Conservation (phyloP, 2,888 invertebrate species). For the Ophion slaviceki region DNA sequence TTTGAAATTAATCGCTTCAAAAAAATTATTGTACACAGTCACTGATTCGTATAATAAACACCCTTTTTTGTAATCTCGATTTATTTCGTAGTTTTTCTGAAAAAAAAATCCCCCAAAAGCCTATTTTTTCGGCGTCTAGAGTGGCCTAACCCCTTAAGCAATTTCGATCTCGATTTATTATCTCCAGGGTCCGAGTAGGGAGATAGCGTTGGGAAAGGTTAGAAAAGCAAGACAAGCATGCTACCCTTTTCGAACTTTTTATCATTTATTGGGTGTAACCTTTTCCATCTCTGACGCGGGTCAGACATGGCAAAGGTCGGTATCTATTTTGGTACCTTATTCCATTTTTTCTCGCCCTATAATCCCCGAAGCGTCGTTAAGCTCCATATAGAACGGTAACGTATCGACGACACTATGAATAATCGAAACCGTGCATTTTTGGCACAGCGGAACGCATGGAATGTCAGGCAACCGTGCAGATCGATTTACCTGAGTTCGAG, state of each 20-base stretch:
- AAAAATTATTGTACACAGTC: too few species aligned
- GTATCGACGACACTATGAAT: conserved; percentile 22
- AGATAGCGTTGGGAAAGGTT: too few species aligned
- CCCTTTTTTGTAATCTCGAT: too few species aligned
- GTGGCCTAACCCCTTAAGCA: too few species aligned
- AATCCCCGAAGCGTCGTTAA: neutral
- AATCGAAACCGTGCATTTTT: conserved; percentile 32
- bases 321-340: neutral
- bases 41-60: too few species aligned
- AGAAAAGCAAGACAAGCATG: neutral
- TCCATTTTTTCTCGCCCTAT: neutral
- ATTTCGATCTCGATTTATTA: too few species aligned
- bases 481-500: conserved; percentile 60
- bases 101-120: too few species aligned
- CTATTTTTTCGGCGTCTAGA: too few species aligned
- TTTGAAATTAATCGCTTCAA: too few species aligned
- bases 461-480: conserved; percentile 50
- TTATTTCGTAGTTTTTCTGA: too few species aligned
- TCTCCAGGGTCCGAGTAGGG: too few species aligned
- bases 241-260: neutral
- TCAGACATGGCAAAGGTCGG: neutral
- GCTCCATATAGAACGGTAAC: conserved; percentile 7
- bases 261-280: neutral
- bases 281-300: neutral
- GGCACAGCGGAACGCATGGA: conserved; percentile 18